Evolutionary conservation across 2,888 invertebrate genomes (phyloP).

Genomic region (Aromia moschata): DNA sequence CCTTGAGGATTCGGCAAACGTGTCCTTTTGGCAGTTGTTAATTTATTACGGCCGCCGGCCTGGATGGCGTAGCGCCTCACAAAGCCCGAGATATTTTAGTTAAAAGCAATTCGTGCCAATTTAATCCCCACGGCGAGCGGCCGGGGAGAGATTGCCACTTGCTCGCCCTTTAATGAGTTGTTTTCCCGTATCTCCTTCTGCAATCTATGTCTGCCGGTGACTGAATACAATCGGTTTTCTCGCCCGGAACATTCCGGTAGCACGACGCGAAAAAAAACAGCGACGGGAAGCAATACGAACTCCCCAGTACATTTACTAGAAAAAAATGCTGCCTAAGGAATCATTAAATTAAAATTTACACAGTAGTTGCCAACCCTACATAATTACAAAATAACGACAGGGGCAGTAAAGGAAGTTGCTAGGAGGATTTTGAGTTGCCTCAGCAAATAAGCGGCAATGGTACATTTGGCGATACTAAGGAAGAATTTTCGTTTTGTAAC

Average conservation of each 20-base stretch:
- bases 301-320: no score
- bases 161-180: conserved; percentile 53
- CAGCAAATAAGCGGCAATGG: no score
- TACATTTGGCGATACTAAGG: no score
- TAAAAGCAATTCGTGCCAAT: conserved; percentile 49
- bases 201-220: conserved; percentile 40
- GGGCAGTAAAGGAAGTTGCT: no score
- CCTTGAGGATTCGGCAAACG: conserved; percentile 36
- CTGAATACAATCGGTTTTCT: conserved; percentile 39
- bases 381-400: no score
- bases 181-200: conserved; percentile 48
- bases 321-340: no score
- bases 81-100: conserved; percentile 49
- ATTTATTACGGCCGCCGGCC: conserved; percentile 43
- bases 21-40: conserved; percentile 44
- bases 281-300: no score
- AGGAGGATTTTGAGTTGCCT: no score
- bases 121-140: conserved; percentile 46
- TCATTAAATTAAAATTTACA: no score
- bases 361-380: no score
- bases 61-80: conserved; percentile 35
- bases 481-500: no score
- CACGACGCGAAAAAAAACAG: no score
- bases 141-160: conserved; percentile 52
- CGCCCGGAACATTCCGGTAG: neutral